Conservation (phyloP, 2,113 vertebrate genomes). For the Eudyptes chrysolophus region DNA sequence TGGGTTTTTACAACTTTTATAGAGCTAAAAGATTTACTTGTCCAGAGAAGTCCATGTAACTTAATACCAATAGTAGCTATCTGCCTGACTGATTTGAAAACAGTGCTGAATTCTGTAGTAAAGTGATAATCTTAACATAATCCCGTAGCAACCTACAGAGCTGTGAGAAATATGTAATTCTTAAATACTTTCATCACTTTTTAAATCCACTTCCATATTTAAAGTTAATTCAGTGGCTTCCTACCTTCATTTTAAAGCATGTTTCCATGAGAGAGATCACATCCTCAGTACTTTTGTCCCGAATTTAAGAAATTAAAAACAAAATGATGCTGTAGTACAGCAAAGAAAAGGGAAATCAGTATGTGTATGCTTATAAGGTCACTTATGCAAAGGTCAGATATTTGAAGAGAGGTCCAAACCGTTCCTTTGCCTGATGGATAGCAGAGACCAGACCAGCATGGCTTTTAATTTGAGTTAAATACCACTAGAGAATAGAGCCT, state of each 20-base stretch:
- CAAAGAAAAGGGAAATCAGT: neutral
- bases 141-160: neutral
- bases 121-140: neutral
- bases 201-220: neutral
- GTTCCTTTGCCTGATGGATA: neutral
- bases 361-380: neutral
- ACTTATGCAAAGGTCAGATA: neutral
- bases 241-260: neutral
- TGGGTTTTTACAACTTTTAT: neutral
- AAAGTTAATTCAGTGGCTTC: neutral
- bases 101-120: neutral
- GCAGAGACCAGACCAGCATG: neutral
- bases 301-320: neutral
- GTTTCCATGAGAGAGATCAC: neutral
- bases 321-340: neutral
- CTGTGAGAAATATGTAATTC: neutral
- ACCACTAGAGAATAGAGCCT: neutral
- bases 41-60: neutral
- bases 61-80: neutral
- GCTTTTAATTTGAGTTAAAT: neutral
- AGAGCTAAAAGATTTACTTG: neutral
- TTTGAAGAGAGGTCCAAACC: neutral
- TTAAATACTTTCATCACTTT: neutral
- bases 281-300: neutral
- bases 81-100: neutral